Evolutionary conservation across 2,888 invertebrate genomes (phyloP).

Genomic region (Incurvaria masculella): DNA sequence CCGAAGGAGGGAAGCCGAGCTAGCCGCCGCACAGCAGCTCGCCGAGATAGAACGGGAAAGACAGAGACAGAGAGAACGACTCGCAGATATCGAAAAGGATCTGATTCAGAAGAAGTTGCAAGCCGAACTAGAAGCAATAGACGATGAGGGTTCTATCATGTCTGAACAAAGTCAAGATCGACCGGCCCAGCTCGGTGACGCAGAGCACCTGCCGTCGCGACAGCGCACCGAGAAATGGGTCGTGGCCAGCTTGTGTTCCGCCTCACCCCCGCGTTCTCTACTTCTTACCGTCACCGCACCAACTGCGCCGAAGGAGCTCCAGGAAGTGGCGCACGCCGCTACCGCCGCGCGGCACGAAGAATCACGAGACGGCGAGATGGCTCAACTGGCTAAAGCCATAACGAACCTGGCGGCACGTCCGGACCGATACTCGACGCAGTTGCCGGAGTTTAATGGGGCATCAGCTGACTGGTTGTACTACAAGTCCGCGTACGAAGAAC

Average conservation of each 20-base stretch:
- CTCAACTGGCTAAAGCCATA: too few relatives aligned
- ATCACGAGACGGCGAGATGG: background rate
- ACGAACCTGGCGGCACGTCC: too few relatives aligned
- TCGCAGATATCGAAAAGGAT: background rate
- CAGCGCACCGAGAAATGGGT: background rate
- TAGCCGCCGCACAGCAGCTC: background rate
- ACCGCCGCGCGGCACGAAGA: background rate
- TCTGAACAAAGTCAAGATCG: too few relatives aligned
- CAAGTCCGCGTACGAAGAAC: background rate
- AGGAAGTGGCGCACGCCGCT: background rate
- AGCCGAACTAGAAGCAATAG: background rate
- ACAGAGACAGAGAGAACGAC: background rate
- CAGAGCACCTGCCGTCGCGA: background rate
- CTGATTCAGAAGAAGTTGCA: background rate
- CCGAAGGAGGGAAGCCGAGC: background rate
- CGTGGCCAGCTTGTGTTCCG: background rate
- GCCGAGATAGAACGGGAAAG: background rate
- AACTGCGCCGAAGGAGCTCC: background rate
- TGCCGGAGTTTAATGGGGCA: background rate
- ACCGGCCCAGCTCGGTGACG: background rate
- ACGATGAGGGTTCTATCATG: too few relatives aligned
- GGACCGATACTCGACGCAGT: background rate
- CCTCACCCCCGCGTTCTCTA: constrained; percentile 5
- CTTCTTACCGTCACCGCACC: constrained; percentile 3
- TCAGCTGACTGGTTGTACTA: background rate